These are phyloP conservation scores for Scaptomyza montana DNA, from an alignment of 1,140 invertebrate species.

Conservation along the genomic window DNA sequence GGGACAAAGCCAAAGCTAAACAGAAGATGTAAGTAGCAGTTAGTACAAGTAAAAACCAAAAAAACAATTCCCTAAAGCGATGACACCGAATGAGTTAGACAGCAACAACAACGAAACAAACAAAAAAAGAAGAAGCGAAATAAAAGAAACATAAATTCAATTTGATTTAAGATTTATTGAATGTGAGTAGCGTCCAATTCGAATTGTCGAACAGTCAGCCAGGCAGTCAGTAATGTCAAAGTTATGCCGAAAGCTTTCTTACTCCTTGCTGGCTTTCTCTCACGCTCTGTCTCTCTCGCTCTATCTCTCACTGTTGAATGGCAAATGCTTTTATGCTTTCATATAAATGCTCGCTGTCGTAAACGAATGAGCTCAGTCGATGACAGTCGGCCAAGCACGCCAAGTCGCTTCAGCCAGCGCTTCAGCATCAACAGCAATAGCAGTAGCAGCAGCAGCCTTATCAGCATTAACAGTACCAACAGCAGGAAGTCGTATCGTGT, in stretches of 20 bases:
- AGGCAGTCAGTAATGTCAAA: conserved; percentile 40
- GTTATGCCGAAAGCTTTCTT: conserved; percentile 56
- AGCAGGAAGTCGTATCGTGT: conserved; percentile 50
- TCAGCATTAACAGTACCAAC: conserved; percentile 27
- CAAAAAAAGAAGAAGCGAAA: conserved; percentile 30
- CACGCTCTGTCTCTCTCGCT: conserved; percentile 15
- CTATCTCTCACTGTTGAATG: conserved; percentile 17
- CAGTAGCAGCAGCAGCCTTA: conserved; percentile 24
- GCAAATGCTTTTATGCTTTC: background rate
- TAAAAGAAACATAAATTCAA: conserved; percentile 77
- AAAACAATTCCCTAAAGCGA: background rate
- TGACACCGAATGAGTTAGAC: background rate
- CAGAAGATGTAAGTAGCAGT: background rate
- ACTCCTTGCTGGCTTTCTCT: conserved; percentile 11
- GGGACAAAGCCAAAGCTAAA: conserved; percentile 20
- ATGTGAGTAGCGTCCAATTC: conserved; percentile 30
- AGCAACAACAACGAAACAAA: conserved; percentile 4
- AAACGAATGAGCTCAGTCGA: conserved; percentile 71
- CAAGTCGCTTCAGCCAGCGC: conserved; percentile 59
- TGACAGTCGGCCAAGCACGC: conserved; percentile 82
- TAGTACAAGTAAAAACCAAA: no score
- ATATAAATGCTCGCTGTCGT: conserved; percentile 54
- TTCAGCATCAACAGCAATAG: conserved; percentile 18
- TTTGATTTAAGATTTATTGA: conserved; percentile 77
- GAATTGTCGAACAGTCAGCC: conserved; percentile 10